Percentiles rank a stretch among this genome's conserved stretches.
Evolutionary conservation across 2,888 invertebrate genomes (phyloP).

Genomic region (Nemapogon koenigi): DNA sequence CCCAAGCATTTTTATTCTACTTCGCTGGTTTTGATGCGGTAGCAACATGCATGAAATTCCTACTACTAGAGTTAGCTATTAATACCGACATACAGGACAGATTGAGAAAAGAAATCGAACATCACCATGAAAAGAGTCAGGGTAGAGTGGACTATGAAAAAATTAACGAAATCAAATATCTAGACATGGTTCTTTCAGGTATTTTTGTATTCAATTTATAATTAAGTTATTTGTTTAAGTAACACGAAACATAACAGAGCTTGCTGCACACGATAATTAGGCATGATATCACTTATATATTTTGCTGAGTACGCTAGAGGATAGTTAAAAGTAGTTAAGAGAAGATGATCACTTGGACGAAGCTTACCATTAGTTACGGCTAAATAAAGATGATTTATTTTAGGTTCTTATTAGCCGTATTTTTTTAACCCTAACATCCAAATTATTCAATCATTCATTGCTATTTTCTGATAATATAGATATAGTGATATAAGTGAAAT

Average conservation of each 20-base stretch:
- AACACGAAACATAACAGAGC: neutral
- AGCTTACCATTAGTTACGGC: too few relatives aligned
- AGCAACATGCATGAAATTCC: slow-evolving; percentile 49
- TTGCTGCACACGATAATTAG: neutral
- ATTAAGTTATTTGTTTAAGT: neutral
- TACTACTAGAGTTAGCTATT: slow-evolving; percentile 62
- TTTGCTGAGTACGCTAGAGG: too few relatives aligned
- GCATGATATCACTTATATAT: too few relatives aligned
- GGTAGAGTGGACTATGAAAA: slow-evolving; percentile 51
- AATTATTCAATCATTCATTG: neutral
- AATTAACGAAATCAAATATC: slow-evolving; percentile 60
- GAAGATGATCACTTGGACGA: too few relatives aligned
- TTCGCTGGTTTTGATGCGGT: slow-evolving; percentile 63
- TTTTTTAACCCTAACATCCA: too few relatives aligned
- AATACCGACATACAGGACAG: slow-evolving; percentile 64
- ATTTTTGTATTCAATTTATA: slow-evolving; percentile 5
- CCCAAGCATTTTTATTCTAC: slow-evolving; percentile 60
- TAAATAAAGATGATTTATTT: too few relatives aligned
- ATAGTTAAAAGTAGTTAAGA: too few relatives aligned
- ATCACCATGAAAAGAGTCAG: slow-evolving; percentile 38
- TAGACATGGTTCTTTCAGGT: slow-evolving; percentile 69
- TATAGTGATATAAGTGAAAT: neutral
- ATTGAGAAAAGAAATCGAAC: slow-evolving; percentile 59
- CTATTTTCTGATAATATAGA: neutral
- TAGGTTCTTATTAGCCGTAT: too few relatives aligned